Base-by-base conservation (phyloP, 2,797 vertebrate genomes). In the Poliocrania exsul region DNA sequence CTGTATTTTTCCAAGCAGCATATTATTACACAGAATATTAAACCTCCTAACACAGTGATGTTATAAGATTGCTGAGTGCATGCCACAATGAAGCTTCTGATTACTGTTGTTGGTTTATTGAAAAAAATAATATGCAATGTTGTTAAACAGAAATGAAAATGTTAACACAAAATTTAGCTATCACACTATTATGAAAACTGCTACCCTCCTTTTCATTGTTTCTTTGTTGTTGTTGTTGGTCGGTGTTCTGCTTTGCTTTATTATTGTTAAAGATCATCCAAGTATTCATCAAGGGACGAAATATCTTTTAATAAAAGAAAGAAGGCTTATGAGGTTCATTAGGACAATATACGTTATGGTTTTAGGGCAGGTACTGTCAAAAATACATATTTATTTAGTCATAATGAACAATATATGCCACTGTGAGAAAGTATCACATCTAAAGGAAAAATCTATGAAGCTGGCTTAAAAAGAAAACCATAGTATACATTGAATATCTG, bases 401-500 rank as follows among this genome's bases (percentile, higher is more conserved):
- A 64, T 42, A 89, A 70, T 16, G 25, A 91, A 61, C 21, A 74
- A 64, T 40, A 20, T 64, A 88, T 87, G 11, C 4, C 72, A 70
- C 44, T 72, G 40, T 81, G 70, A 92, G 31, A 67, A 94, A 94
- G 3, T n/a, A 51, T 10, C 10, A 23, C 29, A 40, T 80, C 21
- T 72, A 16, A 56, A 67, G 78, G 18, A 58, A 78, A 90, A 49
- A 28, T 4, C 3, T 46, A 51, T 50, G 33, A 80, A 89, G 16
- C 21, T 51, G 51, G 14, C 31, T 92, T 87, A 57, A 92, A 94
- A 86, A 38, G 28, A 58, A 71, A 61, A 70, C 23, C 87, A 56
- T 53, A 82, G 5, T 40, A 85, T 40, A 87, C 38, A 88, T 94
- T 53, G 92, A 69, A 74, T 64, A 93, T 91, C 96, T 94, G 44